Evolutionary conservation across 2,113 vertebrate species (phyloP).

Genomic region (Eclectus roratus): DNA sequence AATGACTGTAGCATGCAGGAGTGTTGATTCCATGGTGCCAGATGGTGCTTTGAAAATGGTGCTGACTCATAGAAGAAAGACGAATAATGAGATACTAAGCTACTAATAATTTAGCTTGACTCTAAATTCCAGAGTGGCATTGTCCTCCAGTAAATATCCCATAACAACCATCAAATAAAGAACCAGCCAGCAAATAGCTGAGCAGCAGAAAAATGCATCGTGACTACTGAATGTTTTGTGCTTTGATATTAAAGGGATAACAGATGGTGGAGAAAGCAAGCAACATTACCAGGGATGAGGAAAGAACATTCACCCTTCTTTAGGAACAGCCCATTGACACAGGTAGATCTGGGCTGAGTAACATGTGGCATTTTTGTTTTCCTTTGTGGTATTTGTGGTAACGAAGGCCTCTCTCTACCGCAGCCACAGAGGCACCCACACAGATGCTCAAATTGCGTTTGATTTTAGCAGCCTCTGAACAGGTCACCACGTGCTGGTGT

Average conservation of each 20-base stretch:
- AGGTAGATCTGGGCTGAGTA: not conserved
- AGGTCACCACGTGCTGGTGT: not conserved
- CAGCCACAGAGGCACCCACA: not conserved
- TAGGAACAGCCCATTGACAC: not conserved
- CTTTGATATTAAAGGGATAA: not conserved
- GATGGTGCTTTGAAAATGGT: conserved; percentile 4
- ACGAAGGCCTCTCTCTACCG: not conserved
- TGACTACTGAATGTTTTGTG: not conserved
- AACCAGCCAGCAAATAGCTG: not conserved
- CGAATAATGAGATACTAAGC: not conserved
- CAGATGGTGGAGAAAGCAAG: not conserved
- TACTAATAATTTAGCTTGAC: conserved; percentile 14
- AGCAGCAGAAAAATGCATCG: not conserved
- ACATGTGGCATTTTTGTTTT: not conserved
- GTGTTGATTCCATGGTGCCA: not conserved
- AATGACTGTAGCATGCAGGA: not conserved
- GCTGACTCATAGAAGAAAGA: conserved; percentile 23
- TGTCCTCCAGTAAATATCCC: conserved; percentile 5
- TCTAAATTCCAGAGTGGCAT: not conserved
- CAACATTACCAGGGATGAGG: not conserved
- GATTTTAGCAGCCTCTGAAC: not conserved
- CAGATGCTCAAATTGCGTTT: not conserved
- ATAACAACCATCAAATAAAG: not conserved
- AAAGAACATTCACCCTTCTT: not conserved
- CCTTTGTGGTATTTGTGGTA: not conserved